A percentile compares a stretch with the other conserved stretches of the same genome.
These are phyloP conservation scores for Gobionotothen gibberifrons DNA, from an alignment of 2,797 vertebrate species.

Conservation along the genomic window DNA sequence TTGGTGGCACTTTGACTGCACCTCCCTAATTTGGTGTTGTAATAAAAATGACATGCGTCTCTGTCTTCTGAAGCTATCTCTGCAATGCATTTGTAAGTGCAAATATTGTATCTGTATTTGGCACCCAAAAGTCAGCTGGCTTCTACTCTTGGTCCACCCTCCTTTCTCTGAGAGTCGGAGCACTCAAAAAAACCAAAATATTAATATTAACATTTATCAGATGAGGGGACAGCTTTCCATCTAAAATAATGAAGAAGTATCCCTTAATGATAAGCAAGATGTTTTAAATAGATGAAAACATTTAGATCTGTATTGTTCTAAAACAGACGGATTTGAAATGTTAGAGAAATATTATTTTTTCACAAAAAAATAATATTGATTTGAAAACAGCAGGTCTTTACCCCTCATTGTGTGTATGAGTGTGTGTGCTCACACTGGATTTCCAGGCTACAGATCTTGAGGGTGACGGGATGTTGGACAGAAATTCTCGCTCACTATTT, in stretches of 20 bases:
- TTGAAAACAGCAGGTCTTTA: background rate
- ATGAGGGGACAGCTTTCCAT: background rate
- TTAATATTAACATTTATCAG: too few relatives aligned
- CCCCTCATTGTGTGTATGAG: background rate
- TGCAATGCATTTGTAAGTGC: background rate
- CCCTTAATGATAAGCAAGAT: background rate
- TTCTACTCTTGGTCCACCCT: too few relatives aligned
- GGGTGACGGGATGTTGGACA: background rate
- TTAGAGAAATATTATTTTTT: too few relatives aligned
- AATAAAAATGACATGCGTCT: background rate
- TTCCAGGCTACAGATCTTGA: background rate
- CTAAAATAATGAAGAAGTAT: background rate
- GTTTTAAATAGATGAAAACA: background rate
- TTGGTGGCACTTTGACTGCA: background rate
- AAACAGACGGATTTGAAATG: background rate
- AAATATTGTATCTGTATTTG: background rate
- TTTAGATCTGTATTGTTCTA: background rate
- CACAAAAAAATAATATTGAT: background rate
- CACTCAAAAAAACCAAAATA: too few relatives aligned
- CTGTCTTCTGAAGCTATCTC: background rate
- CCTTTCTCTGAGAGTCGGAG: too few relatives aligned
- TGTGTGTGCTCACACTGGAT: background rate
- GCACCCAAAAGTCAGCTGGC: background rate
- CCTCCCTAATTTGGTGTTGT: background rate
- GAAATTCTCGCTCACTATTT: background rate